These are phyloP conservation scores for Plecotus auritus DNA, from an alignment of 2,113 vertebrate genomes.

Conservation along the genomic window DNA sequence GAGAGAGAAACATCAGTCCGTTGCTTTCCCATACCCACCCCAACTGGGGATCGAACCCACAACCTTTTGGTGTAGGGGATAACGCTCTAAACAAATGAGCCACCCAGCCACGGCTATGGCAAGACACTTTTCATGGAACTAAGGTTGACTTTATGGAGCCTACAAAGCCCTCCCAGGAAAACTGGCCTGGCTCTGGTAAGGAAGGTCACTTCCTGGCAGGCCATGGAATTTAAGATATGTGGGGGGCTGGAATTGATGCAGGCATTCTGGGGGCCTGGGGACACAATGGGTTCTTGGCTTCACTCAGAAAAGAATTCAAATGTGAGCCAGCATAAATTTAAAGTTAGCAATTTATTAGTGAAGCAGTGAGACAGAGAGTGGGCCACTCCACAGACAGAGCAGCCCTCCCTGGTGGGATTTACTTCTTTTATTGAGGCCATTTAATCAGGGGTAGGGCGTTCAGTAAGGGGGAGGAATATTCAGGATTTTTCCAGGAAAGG, in stretches of 20 bases:
- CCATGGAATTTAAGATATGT: not conserved
- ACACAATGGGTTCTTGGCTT: not conserved
- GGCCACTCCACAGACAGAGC: too few relatives aligned
- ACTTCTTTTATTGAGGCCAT: not conserved
- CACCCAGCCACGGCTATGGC: too few relatives aligned
- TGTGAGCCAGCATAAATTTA: not conserved
- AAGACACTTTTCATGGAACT: too few relatives aligned
- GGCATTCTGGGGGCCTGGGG: not conserved
- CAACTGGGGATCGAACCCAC: too few relatives aligned
- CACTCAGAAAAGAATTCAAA: not conserved
- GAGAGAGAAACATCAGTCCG: too few relatives aligned
- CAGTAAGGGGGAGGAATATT: not conserved
- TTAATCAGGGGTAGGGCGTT: not conserved
- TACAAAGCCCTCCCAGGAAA: not conserved
- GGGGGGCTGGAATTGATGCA: not conserved
- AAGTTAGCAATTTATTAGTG: not conserved
- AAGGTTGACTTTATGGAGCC: too few relatives aligned
- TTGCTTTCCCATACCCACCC: too few relatives aligned
- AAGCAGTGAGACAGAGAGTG: not conserved
- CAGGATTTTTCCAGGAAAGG: not conserved
- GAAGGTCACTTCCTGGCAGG: not conserved
- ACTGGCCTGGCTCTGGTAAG: not conserved
- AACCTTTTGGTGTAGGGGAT: too few relatives aligned
- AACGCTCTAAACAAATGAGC: too few relatives aligned
- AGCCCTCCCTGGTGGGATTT: not conserved